phyloP scores from a whole-genome alignment of 2,888 invertebrate genomes.

The Meiosimyza decipiens region DNA sequence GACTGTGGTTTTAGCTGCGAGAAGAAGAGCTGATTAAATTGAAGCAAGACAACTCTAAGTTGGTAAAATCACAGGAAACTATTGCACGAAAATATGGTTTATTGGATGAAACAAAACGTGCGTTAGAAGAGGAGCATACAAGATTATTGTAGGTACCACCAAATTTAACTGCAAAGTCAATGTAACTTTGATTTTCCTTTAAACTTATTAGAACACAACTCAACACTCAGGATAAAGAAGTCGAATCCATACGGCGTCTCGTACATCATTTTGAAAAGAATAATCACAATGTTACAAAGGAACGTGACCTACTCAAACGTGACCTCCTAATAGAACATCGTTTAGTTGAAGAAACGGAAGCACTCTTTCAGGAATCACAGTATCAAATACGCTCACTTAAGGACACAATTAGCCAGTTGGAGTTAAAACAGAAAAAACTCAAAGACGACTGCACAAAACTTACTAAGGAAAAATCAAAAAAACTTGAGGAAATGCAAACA shows the following conservation, averaged over 20 bases:
- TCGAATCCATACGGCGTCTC: slow-evolving; percentile 61
- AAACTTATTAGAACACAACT: slow-evolving; percentile 53
- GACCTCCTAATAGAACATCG: slow-evolving; percentile 58
- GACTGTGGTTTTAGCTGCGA: slow-evolving; percentile 48
- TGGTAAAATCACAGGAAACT: slow-evolving; percentile 61
- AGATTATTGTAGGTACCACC: slow-evolving; percentile 54
- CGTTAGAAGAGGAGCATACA: slow-evolving; percentile 57
- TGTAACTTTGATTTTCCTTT: background rate
- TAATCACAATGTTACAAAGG: slow-evolving; percentile 59
- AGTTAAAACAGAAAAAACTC: slow-evolving; percentile 57
- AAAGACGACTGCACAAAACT: slow-evolving; percentile 55
- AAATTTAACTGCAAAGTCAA: background rate
- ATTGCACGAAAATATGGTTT: slow-evolving; percentile 60
- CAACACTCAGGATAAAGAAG: slow-evolving; percentile 61
- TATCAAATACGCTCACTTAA: slow-evolving; percentile 62
- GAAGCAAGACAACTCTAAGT: slow-evolving; percentile 59
- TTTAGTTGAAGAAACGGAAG: slow-evolving; percentile 49
- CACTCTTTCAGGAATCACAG: slow-evolving; percentile 57
- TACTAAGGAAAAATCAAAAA: slow-evolving; percentile 60
- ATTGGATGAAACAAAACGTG: slow-evolving; percentile 55
- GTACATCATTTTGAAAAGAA: slow-evolving; percentile 60
- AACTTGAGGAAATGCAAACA: slow-evolving; percentile 62
- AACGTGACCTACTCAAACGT: slow-evolving; percentile 61
- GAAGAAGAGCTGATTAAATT: slow-evolving; percentile 64
- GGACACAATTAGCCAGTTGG: slow-evolving; percentile 56